Base-by-base conservation (phyloP, 2,888 invertebrate genomes). In the Agrochola circellaris region DNA sequence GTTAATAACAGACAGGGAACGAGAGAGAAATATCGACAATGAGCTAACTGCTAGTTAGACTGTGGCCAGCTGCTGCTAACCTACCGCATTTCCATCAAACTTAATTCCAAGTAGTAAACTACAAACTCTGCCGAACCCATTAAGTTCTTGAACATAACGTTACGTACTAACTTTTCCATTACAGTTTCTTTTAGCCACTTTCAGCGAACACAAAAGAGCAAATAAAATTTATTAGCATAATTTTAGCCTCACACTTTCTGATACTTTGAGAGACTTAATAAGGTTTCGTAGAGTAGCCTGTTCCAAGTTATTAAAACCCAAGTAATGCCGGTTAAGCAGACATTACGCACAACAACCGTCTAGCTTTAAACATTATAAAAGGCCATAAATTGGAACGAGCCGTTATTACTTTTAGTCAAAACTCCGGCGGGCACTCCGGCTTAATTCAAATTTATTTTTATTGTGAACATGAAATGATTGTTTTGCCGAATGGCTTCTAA, bases 371-470 rank as follows among this genome's bases (percentile, higher is more conserved):
- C 77, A 79, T 86, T 88, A 77, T 75, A 78, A 86, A 87, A 85
- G 84, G 56, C 81, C 73, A 86, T 91, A 91, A 90, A 91, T 90
- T 86, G 82, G 60, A 79, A 88, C 79, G 79, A 83, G 83, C 83
- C 86, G 87, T 88, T 91, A 91, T 89, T 87, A 84, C 88, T 86
- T 79, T 78, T 62, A 88, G 86, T 88, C 90, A 87, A 86, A 89
- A 89, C 79, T 90, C 86, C 64, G 74, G 60, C 60, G 74, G 54
- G 80, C 83, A 86, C 88, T 89, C 83, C 17, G 76, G 45, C 81
- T 81, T 89, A 90, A 91, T 89, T 86, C 77, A 89, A 91, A 92
- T 92, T 92, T 91, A 92, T 91, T 89, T 88, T 90, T 88, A 91
- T 91, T 87, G 76, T 78, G 82, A 68, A 75, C 77, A 73, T 80